Conservation (phyloP, 2,113 vertebrate species). For the Sardina pilchardus region DNA sequence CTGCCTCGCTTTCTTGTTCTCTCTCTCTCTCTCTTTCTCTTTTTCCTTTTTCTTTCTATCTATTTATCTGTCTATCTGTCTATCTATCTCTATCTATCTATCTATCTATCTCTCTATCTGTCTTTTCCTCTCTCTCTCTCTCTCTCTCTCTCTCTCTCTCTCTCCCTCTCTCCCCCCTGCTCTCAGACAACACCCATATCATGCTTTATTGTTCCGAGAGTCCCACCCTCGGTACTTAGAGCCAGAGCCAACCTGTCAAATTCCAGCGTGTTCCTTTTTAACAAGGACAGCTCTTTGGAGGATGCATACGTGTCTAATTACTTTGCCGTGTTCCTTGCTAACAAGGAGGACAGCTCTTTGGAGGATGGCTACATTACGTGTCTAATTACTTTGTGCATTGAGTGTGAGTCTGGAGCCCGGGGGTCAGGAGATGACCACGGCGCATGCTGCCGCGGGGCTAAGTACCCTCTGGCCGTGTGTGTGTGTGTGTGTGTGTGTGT, state of each 20-base stretch:
- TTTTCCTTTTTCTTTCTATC: neutral
- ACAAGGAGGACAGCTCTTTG: no score
- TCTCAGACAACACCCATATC: neutral
- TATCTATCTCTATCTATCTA: neutral
- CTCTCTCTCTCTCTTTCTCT: neutral
- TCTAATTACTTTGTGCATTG: neutral
- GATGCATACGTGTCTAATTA: neutral
- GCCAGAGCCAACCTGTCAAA: neutral
- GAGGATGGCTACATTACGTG: no score
- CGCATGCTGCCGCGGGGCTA: neutral
- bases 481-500: no score
- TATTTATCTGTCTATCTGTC: neutral
- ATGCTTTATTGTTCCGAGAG: neutral
- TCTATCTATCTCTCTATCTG: neutral
- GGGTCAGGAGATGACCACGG: neutral
- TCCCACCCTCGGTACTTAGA: neutral
- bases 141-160: neutral
- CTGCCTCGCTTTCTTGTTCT: neutral
- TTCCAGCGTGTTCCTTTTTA: neutral
- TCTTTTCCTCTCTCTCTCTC: neutral
- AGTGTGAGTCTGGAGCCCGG: neutral
- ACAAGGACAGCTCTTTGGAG: neutral
- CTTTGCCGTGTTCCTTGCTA: no score
- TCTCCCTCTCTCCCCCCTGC: neutral
- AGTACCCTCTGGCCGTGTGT: no score